Evolutionary conservation across 2,113 vertebrate genomes (phyloP), one percentile per base, ranked within the genome.

Genomic region (Hippocampus abdominalis): DNA sequence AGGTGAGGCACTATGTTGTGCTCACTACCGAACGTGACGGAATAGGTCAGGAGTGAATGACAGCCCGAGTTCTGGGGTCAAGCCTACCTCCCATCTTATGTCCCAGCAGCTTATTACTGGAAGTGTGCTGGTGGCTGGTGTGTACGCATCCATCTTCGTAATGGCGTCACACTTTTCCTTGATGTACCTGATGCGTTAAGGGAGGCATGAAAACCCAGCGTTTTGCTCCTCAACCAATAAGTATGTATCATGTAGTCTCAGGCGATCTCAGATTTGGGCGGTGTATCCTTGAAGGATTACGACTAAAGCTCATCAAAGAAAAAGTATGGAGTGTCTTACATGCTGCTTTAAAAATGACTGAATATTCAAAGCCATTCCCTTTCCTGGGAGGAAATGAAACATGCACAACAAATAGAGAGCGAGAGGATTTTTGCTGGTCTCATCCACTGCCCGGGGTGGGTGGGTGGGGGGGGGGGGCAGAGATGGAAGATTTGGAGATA

Each of bases 311-410:
- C 84, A 85, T 89, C 85, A 87, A 82, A 89, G 84, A 82, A 87
- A 80, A 73, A 74, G 87, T 73, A 73, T 73, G 83, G 80, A 82
- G 77, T 84, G 84, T 86, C 73, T 85, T 80, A 86, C 76, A 73
- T 61, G 75, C 79, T 72, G 74, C 84, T 88, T 85, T 82, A 72
- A 84, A 84, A 85, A 81, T 69, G 74, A 73, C 73, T 84, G 83
- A 84, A 89, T 88, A 87, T 86, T 88, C 84, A 80, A 86, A 73
- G 81, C 79, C 78, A 84, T 80, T 69, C 72, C 77, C 80, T 79
- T 86, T 87, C 84, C 86, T 84, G 77, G 25, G 74, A 87, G 88
- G 88, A 90, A 88, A 88, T 87, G 83, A 88, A 89, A 84, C 64
- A 65, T 72, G 86, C 82, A 87, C 84, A 80, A 79, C 72, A 75